Conservation (phyloP, 2,888 invertebrate genomes). For the Toxonevra muliebris region DNA sequence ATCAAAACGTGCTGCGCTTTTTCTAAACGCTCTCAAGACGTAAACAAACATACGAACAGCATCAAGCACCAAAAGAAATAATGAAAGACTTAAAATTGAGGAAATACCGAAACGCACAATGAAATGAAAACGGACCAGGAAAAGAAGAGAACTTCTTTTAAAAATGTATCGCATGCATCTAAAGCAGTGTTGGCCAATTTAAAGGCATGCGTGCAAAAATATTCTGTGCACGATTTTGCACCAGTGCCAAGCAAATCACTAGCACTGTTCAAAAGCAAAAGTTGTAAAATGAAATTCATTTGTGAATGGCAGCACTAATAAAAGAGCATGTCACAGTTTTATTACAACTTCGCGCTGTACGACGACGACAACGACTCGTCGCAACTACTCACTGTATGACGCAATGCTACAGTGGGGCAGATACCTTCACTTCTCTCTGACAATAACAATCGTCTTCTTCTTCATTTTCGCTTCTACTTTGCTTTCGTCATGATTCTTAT, state of each 20-base stretch:
- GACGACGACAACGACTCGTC: background rate
- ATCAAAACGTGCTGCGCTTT: constrained; percentile 15
- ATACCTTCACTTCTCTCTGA: background rate
- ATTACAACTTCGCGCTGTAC: constrained; percentile 14
- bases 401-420: too few species aligned
- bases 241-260: too few species aligned
- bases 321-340: constrained; percentile 56
- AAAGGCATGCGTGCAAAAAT: too few species aligned
- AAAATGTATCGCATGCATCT: background rate
- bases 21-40: too few species aligned
- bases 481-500: background rate
- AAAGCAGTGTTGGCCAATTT: background rate
- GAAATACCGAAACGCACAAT: too few species aligned
- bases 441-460: background rate
- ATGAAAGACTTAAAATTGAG: too few species aligned
- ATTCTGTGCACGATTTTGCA: too few species aligned
- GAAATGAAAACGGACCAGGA: background rate
- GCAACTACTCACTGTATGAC: background rate
- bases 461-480: background rate
- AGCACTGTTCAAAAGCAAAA: too few species aligned
- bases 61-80: too few species aligned
- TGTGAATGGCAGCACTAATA: constrained; percentile 53
- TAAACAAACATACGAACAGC: too few species aligned
- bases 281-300: constrained; percentile 38
- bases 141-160: too few species aligned